Conservation (phyloP, 1,140 invertebrate genomes). For the Pogonus chalceus region DNA sequence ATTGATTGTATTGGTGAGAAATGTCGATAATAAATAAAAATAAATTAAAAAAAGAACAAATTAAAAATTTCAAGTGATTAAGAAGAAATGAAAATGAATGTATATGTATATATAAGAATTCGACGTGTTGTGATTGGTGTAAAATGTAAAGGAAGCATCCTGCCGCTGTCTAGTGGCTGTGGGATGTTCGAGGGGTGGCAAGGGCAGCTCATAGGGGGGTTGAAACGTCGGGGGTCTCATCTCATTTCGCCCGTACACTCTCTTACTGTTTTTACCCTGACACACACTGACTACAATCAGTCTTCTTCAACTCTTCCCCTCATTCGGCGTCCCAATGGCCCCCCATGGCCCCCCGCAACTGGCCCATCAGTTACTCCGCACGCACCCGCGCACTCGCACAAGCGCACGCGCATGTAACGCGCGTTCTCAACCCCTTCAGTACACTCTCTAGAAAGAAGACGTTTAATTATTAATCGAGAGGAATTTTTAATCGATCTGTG, state of each 20-base stretch:
- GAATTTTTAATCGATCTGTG: conserved; percentile 36
- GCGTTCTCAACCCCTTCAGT: conserved; percentile 33
- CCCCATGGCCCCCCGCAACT: conserved; percentile 10
- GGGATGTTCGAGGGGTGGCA: too few species aligned
- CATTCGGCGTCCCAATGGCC: conserved; percentile 11
- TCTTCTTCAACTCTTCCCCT: conserved; percentile 26
- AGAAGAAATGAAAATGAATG: too few species aligned
- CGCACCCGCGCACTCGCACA: conserved; percentile 17
- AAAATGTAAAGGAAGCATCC: too few species aligned
- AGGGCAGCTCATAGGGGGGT: too few species aligned
- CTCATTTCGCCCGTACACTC: conserved; percentile 17
- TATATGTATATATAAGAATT: too few species aligned
- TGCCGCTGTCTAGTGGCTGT: too few species aligned
- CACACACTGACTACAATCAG: conserved; percentile 33
- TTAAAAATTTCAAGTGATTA: too few species aligned
- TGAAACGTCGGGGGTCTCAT: conserved; percentile 11
- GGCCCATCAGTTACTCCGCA: conserved; percentile 9
- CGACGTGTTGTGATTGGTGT: too few species aligned
- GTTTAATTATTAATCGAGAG: conserved; percentile 37
- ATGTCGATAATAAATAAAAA: too few species aligned
- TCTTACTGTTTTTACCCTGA: conserved; percentile 31
- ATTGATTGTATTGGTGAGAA: too few species aligned
- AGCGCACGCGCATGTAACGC: not conserved
- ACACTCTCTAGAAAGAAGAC: conserved; percentile 34
- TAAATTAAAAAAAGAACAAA: too few species aligned